These are phyloP conservation scores for Neocloeon triangulifer DNA, from an alignment of 1,140 invertebrate species.

Conservation along the genomic window DNA sequence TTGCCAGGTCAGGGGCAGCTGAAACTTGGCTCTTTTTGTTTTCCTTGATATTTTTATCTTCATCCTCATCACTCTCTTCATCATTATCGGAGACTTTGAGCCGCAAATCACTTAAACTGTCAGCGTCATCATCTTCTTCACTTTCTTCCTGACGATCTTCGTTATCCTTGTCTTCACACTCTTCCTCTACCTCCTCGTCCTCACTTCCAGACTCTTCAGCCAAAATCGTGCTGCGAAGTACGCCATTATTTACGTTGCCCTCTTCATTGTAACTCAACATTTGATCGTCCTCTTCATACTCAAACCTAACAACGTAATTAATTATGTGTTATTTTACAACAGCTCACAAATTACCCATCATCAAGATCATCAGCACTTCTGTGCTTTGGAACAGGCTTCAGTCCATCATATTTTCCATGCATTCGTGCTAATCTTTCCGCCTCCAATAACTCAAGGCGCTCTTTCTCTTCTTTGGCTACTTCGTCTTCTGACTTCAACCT, in stretches of 20 bases:
- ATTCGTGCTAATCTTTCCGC: conserved; percentile 50
- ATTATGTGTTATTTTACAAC: conserved; percentile 23
- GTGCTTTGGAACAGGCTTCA: conserved; percentile 13
- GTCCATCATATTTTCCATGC: conserved; percentile 29
- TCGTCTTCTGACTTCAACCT: conserved; percentile 63
- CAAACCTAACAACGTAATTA: too few relatives aligned
- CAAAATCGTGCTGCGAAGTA: too few relatives aligned
- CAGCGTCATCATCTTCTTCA: conserved; percentile 15
- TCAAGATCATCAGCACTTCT: conserved; percentile 60
- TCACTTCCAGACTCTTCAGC: conserved; percentile 6
- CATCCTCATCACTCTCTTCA: conserved; percentile 8
- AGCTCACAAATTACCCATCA: conserved; percentile 34
- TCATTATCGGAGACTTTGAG: conserved; percentile 1
- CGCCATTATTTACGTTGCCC: too few relatives aligned
- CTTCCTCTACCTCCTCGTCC: conserved; percentile 13
- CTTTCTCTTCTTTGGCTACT: conserved; percentile 53
- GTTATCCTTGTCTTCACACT: conserved; percentile 13
- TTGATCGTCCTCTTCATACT: conserved; percentile 6
- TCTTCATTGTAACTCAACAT: conserved; percentile 8
- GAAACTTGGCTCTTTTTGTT: background rate
- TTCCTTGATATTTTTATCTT: conserved; percentile 7
- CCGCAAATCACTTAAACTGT: conserved; percentile 7
- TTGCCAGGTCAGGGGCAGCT: conserved; percentile 14
- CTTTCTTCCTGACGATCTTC: conserved; percentile 12
- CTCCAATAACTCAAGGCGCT: conserved; percentile 57